Evolutionary conservation across 2,888 invertebrate genomes (phyloP), one percentile per base, ranked within the genome.

Genomic region (Drosophila monieri): DNA sequence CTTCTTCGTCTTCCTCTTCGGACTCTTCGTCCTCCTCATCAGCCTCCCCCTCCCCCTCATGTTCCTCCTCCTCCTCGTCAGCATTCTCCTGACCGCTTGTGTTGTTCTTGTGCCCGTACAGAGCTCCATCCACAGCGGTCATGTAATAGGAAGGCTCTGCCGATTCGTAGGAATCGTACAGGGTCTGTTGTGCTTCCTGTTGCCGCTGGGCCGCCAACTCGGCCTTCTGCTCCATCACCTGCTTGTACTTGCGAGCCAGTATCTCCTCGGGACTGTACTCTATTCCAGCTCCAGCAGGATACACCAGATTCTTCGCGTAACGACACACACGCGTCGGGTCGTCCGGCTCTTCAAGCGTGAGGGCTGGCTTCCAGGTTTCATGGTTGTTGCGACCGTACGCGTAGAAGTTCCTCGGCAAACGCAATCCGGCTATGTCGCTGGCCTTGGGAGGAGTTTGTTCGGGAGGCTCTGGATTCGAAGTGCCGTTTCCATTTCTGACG

Each of bases 181-280:
- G 37, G 14, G 56, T 23, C 18, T 62, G 62, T 59, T 55, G 67
- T 53, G 18, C 18, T 8, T 75, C 68, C 41, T 75, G 64, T n/a
- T 61, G 65, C n/a, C 60, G 48, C 4, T 58, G 67, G 48, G 70
- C 61, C 14, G 32, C 27, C 44, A n/a, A 44, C 25, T 72, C 64
- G 43, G 57, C 61, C 32, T 57, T 51, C 18, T 53, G 59, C 25
- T 72, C 74, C 58, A 89, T 57, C 21, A 76, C 37, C 8, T 54
- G 68, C 30, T 74, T 74, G 78, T 83, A 91, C 46, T 88, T 89
- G 55, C 86, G 80, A 1, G 89, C 87, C 25, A 89, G 77, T 37
- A 92, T 77, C 65, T 92, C 92, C 62, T 92, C 92, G 0, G 92
- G 90, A 68, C 92, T 91, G 53, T 89, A 91, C 69, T 92, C 92